phyloP scores from a whole-genome alignment of 2,113 vertebrate genomes.

The Calcarius ornatus region DNA sequence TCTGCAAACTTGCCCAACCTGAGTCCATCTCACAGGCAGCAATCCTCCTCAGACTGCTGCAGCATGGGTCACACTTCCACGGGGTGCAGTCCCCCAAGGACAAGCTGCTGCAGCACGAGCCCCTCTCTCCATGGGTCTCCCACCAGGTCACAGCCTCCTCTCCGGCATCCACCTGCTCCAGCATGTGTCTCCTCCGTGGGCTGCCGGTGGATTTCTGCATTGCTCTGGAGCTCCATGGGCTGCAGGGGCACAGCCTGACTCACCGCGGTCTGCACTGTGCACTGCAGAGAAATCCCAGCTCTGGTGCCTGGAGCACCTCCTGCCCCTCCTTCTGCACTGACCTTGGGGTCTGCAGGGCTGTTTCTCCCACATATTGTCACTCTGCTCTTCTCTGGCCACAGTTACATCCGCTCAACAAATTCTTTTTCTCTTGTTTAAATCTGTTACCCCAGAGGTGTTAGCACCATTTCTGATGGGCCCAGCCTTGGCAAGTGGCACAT shows the following conservation, averaged over 20 bases:
- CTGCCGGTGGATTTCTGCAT: neutral
- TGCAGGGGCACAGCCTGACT: neutral
- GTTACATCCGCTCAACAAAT: accelerated
- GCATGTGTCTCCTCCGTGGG: accelerated
- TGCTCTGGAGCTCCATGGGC: accelerated
- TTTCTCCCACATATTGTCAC: neutral
- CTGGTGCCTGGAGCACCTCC: neutral
- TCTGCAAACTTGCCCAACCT: accelerated
- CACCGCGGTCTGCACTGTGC: too few species aligned
- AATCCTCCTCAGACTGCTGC: neutral
- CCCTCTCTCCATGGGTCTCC: neutral
- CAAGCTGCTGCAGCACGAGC: neutral
- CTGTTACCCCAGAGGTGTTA: neutral
- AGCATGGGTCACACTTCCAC: neutral
- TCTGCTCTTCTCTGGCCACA: neutral
- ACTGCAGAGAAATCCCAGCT: neutral
- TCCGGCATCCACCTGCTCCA: neutral
- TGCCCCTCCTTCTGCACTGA: neutral
- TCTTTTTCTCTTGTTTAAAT: neutral
- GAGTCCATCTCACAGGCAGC: accelerated
- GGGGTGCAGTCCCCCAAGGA: neutral
- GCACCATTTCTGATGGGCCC: neutral
- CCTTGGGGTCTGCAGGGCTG: neutral
- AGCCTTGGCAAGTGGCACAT: neutral
- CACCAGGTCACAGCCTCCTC: neutral